Evolutionary conservation across 2,888 invertebrate genomes (phyloP), one percentile per base, ranked within the genome.

Genomic region (Ophion ellenae): DNA sequence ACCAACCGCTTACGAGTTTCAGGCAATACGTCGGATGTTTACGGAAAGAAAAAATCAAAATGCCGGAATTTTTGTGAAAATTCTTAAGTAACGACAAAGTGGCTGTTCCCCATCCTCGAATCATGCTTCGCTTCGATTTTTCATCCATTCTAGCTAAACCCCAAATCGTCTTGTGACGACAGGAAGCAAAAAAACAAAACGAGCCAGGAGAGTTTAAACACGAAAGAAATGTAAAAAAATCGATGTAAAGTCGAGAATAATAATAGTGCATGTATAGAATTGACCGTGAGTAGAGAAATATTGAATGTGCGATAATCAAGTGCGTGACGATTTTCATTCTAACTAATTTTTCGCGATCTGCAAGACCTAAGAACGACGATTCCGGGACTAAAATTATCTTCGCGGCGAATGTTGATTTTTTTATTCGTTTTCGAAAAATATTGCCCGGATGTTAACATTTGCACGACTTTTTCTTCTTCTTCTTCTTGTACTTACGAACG

Each of bases 171-270:
- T 83, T 69, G 83, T 64, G 40, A 53, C n/a, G 53, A 67, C 10
- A 77, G 10, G 1, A 63, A 1, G 59, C 11, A 47, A 24, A 78
- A 17, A 75, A 66, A 76, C 70, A 63, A 84, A 83, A 83, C 70
- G 79, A 64, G 74, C 73, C 73, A 47, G 67, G 24, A 78, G 79
- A 80, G 47, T 80, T 81, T 70, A 61, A 83, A 84, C 24, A 67
- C 59, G 66, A 75, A 47, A 71, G 24, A 83, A 66, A 75, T 77
- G 61, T 71, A 67, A 73, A 67, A 66, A 75, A 17, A 77, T 83
- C 82, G 83, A 83, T 86, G 85, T 86, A 86, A 69, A 57, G 53
- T 83, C 85, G 83, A 80, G 53, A 70, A 83, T 82, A 86, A 84
- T 81, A 73, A 77, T 86, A 83, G 83, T 81, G 86, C 83, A 83